Conservation (phyloP, 2,113 vertebrate genomes). For the Corythaeola cristata region DNA sequence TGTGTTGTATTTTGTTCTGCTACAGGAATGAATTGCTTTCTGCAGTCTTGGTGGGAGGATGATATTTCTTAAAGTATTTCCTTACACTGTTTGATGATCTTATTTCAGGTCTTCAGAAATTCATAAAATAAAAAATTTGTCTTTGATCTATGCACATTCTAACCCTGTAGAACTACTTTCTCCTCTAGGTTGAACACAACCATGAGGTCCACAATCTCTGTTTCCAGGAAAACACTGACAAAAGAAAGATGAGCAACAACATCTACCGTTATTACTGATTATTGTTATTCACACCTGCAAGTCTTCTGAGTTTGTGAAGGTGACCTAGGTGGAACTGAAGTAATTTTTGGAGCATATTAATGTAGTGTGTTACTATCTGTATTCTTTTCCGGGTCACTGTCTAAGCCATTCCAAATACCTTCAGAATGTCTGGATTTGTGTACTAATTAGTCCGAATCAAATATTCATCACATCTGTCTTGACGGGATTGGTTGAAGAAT, state of each 20-base stretch:
- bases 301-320: conserved; percentile 5
- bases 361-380: neutral
- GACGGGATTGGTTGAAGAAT: conserved; percentile 51
- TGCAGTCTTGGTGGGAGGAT: neutral
- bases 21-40: neutral
- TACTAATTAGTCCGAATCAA: conserved; percentile 55
- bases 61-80: neutral
- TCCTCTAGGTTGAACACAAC: neutral
- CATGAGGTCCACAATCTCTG: neutral
- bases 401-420: conserved; percentile 38
- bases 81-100: neutral
- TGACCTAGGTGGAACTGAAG: neutral
- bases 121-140: neutral
- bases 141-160: neutral
- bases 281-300: conserved; percentile 6
- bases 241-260: neutral
- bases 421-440: conserved; percentile 18
- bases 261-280: neutral
- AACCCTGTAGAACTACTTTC: neutral
- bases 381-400: conserved; percentile 53
- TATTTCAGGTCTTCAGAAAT: neutral
- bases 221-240: neutral
- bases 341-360: conserved; percentile 32
- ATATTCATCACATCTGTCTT: neutral
- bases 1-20: neutral